Conservation (phyloP, 2,113 vertebrate species). For the Lipophrys pholis region DNA sequence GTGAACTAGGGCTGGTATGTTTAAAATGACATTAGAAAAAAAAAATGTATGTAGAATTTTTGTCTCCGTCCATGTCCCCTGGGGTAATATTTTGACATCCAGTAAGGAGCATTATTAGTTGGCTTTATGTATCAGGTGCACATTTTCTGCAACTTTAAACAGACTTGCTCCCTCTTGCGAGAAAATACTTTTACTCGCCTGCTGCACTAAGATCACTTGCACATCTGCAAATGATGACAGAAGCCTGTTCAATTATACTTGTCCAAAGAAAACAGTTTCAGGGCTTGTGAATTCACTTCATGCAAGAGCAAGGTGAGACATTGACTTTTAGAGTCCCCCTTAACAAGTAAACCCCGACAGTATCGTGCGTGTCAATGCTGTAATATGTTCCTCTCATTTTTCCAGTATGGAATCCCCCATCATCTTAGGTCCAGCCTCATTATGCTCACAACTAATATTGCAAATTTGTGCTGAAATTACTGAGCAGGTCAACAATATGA, state of each 20-base stretch:
- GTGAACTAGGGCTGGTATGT: neutral
- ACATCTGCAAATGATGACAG: conserved; percentile 32
- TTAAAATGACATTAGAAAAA: neutral
- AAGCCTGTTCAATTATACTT: conserved; percentile 33
- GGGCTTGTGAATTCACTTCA: neutral
- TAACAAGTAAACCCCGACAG: neutral
- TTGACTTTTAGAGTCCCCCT: neutral
- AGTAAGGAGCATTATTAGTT: conserved; percentile 26
- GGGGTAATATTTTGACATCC: conserved; percentile 14
- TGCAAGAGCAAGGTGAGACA: neutral
- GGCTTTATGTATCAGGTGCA: conserved; percentile 13
- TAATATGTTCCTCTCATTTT: neutral
- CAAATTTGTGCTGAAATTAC: conserved; percentile 8
- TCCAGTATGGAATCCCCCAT: neutral
- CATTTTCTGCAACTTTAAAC: conserved; percentile 36
- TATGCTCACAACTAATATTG: conserved; percentile 11
- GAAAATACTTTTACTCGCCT: conserved; percentile 19
- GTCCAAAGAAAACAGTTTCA: neutral
- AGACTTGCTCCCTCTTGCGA: conserved; percentile 4
- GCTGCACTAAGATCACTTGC: conserved; percentile 23
- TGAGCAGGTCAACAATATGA: conserved; percentile 1
- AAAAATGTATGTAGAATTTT: neutral
- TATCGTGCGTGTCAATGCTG: neutral
- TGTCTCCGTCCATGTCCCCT: neutral
- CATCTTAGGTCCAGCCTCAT: neutral